Evolutionary conservation across 2,888 invertebrate species (phyloP), one percentile per base, ranked within the genome.

Genomic region (Allygus modestus): DNA sequence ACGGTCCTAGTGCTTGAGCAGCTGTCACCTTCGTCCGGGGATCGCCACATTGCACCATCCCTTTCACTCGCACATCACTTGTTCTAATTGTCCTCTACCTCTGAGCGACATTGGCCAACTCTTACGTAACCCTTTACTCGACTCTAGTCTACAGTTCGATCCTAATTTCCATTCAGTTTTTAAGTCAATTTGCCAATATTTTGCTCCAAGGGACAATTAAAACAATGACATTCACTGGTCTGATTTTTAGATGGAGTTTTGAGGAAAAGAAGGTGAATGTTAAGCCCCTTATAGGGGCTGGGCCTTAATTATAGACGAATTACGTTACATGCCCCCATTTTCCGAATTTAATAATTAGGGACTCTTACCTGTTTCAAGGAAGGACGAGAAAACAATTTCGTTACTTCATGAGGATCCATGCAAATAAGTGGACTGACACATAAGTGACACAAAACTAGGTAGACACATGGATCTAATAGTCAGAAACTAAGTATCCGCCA

Each of bases 31-130:
- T 11, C 17, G 46, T 46, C 46, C 46, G 37, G 7, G 11, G 37
- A 46, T 46, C 46, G 17, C 46, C 46, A 1, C 12, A 12, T 46
- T 46, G 46, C 31, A 28, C 28, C 65, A 65, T 65, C 65, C 58
- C 65, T 65, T 65, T 65, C 65, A 65, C 65, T 58, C 65, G 65
- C 65, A 65, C 65, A 28, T 31, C 28, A 65, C 28, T 65, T 28
- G 65, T 65, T 65, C 65, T 65, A 65, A 65, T 28, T 65, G 65
- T 28, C 28, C 31, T 15, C 51, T 15, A 17, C 4, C 51, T 37
- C 37, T 51, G n/a, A 51, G 51, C 58, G 20, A 58, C 58, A 58
- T 58, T 58, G 26, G 58, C 58, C 58, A 65, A 65, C 26, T 12
- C 31, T 28, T 65, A 17, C 65, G 65, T 20, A 28, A 65, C 31